Evolutionary conservation across 2,888 invertebrate genomes (phyloP).

Genomic region (Lissonota sp.): DNA sequence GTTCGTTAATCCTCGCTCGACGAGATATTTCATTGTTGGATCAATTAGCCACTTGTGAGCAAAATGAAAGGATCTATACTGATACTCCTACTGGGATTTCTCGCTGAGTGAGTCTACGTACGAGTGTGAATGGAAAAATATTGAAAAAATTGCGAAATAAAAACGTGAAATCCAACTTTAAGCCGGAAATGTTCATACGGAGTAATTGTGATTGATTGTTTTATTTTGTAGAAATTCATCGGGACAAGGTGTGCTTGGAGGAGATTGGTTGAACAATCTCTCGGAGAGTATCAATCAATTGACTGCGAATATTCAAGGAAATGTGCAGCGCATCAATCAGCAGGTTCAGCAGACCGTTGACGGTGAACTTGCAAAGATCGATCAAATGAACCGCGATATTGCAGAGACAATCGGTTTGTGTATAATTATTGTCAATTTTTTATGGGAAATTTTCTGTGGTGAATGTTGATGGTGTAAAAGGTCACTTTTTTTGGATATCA

Average conservation of each 20-base stretch:
- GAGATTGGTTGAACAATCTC: conserved; percentile 62
- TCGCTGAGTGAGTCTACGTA: conserved; percentile 57
- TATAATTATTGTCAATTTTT: too few species aligned
- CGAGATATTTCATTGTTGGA: not conserved
- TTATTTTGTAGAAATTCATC: conserved; percentile 50
- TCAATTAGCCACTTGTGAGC: not conserved
- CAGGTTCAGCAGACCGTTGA: conserved; percentile 64
- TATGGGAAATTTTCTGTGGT: too few species aligned
- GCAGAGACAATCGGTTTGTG: conserved; percentile 38
- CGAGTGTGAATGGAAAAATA: not conserved
- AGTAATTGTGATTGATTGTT: not conserved
- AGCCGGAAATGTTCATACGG: not conserved
- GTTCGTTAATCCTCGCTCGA: not conserved
- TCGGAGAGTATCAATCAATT: conserved; percentile 53
- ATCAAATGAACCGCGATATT: conserved; percentile 44
- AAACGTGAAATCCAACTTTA: not conserved
- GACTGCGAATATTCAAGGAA: conserved; percentile 62
- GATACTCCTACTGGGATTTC: conserved; percentile 39
- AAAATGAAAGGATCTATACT: conserved; percentile 39
- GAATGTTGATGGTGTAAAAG: too few species aligned
- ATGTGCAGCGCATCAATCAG: conserved; percentile 62
- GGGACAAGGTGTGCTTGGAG: conserved; percentile 40
- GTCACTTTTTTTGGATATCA: too few species aligned
- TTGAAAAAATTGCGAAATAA: not conserved
- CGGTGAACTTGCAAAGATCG: conserved; percentile 58